phyloP scores from a whole-genome alignment of 2,113 vertebrate species.

The Physeter macrocephalus region DNA sequence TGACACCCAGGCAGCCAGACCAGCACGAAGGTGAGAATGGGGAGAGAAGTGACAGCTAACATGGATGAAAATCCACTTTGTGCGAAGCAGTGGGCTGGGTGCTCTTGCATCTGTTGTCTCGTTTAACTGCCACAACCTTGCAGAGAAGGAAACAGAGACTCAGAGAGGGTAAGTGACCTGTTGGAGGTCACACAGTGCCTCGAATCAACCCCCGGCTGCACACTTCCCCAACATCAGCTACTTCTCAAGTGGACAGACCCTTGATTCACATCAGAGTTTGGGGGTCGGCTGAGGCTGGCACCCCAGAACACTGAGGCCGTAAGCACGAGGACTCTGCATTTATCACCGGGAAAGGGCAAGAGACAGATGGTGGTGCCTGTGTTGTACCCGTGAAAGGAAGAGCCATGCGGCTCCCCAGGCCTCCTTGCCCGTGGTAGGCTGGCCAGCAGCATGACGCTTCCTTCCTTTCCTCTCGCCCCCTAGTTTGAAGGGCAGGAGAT shows the following conservation, averaged over 20 bases:
- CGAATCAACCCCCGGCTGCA: accelerated
- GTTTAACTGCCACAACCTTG: background rate
- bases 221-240: background rate
- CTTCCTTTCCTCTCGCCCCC: background rate
- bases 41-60: background rate
- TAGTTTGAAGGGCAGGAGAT: conserved; percentile 98
- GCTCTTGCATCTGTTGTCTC: accelerated
- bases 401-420: accelerated
- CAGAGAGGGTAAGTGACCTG: background rate
- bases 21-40: accelerated
- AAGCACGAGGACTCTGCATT: no score
- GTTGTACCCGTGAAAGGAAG: accelerated
- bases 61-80: accelerated
- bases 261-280: background rate
- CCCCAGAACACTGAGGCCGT: accelerated
- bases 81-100: accelerated
- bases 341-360: no score
- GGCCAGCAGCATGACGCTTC: accelerated
- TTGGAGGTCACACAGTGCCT: background rate
- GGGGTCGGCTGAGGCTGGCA: background rate
- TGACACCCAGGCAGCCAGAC: no score
- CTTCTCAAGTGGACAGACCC: background rate
- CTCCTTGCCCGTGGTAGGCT: accelerated
- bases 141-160: background rate
- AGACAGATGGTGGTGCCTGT: no score